These are phyloP conservation scores for Geococcyx californianus DNA, from an alignment of 2,113 vertebrate genomes.

Conservation along the genomic window DNA sequence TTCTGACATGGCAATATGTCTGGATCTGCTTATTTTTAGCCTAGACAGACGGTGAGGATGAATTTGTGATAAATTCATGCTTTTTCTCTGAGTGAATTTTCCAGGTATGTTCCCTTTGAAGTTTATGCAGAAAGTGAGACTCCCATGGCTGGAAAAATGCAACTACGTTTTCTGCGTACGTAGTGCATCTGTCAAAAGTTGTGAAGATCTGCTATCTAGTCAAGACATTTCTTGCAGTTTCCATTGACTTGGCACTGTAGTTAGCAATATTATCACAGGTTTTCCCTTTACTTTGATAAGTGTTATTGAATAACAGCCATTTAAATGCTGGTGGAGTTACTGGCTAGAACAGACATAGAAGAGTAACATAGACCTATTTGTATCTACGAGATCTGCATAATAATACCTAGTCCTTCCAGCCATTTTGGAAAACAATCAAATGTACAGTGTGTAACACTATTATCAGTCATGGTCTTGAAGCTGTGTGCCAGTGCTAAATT, in stretches of 20 bases:
- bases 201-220: neutral
- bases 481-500: neutral
- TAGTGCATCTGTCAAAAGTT: neutral
- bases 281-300: neutral
- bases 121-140: neutral
- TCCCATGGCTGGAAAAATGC: neutral
- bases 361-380: neutral
- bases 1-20: neutral
- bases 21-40: neutral
- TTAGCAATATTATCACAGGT: neutral
- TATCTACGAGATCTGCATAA: neutral
- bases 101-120: neutral
- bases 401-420: neutral
- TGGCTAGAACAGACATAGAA: neutral
- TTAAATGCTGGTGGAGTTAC: neutral
- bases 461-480: neutral
- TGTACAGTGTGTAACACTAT: neutral
- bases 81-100: constrained; percentile 11
- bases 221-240: neutral
- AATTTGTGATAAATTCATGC: constrained; percentile 3
- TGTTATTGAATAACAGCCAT: neutral
- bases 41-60: neutral
- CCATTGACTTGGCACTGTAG: neutral
- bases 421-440: neutral
- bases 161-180: neutral